A percentile compares a stretch with the other conserved stretches of the same genome.
phyloP scores from a whole-genome alignment of 2,888 invertebrate species.

The Neoaliturus tenellus region DNA sequence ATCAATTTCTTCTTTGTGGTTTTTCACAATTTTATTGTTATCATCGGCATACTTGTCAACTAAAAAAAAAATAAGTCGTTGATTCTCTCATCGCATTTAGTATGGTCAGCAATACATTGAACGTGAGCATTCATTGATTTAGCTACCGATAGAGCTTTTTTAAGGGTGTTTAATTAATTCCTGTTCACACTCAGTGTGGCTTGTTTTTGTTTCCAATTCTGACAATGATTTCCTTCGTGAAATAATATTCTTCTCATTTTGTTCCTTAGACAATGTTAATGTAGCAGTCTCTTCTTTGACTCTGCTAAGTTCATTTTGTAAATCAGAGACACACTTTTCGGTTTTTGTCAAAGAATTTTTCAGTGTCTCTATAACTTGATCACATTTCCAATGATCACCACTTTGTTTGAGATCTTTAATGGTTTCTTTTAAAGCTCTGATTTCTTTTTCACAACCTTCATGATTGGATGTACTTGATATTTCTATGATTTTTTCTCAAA shows the following conservation, averaged over 20 bases:
- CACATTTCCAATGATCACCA: slow-evolving; percentile 18
- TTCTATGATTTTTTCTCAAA: slow-evolving; percentile 25
- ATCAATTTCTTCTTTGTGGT: slow-evolving; percentile 12
- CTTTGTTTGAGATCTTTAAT: slow-evolving; percentile 1
- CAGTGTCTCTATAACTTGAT: background rate
- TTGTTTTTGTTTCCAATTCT: background rate
- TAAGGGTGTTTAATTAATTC: slow-evolving; percentile 14
- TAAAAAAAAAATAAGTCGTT: background rate
- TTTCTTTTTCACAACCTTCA: slow-evolving; percentile 44
- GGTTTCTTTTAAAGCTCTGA: slow-evolving; percentile 12
- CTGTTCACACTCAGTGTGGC: slow-evolving; percentile 29
- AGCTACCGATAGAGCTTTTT: slow-evolving; percentile 8
- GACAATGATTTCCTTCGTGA: background rate
- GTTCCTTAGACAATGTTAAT: background rate
- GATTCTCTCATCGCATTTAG: background rate
- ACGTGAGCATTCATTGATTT: slow-evolving; percentile 40
- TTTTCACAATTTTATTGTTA: background rate
- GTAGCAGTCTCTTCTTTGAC: slow-evolving; percentile 21
- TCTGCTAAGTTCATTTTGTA: background rate
- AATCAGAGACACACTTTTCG: background rate
- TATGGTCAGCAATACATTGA: slow-evolving; percentile 13
- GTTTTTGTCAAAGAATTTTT: background rate
- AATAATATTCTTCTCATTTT: background rate
- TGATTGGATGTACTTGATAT: background rate
- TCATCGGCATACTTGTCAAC: slow-evolving; percentile 39